These are phyloP conservation scores for Microtus oregoni DNA, from an alignment of 2,113 vertebrate genomes.

Conservation along the genomic window DNA sequence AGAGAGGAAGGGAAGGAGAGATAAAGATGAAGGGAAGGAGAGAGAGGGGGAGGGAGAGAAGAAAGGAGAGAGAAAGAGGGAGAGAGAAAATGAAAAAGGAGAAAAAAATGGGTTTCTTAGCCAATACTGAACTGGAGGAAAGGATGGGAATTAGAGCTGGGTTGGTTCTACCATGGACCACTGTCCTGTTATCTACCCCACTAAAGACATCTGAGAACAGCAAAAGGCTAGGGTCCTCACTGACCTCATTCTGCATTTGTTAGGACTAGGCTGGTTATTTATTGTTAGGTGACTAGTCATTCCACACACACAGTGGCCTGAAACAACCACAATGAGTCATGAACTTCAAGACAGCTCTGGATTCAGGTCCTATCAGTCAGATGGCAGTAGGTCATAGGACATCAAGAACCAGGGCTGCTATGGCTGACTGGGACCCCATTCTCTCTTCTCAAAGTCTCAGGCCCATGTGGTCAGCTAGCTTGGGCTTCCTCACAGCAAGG, in stretches of 20 bases:
- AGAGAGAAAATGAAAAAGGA: background rate
- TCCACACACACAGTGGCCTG: background rate
- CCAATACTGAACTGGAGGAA: background rate
- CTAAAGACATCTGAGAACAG: background rate
- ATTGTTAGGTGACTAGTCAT: background rate
- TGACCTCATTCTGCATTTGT: background rate
- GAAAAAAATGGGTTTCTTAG: background rate
- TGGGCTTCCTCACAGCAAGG: background rate
- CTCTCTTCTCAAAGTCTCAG: background rate
- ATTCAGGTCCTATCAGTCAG: background rate
- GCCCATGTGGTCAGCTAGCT: background rate
- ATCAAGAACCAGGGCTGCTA: no score
- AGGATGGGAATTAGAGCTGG: background rate
- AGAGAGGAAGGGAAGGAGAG: fast-evolving
- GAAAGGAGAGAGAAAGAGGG: no score
- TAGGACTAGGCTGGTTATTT: background rate
- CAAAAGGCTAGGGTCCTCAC: background rate
- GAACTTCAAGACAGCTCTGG: background rate
- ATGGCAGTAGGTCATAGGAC: background rate
- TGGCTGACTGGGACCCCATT: background rate
- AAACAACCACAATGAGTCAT: conserved; percentile 9
- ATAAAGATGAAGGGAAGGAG: no score
- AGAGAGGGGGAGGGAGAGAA: no score
- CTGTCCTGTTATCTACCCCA: background rate
- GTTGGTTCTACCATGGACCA: background rate